Conservation (phyloP, 1,140 invertebrate species). For the Conus betulinus region DNA sequence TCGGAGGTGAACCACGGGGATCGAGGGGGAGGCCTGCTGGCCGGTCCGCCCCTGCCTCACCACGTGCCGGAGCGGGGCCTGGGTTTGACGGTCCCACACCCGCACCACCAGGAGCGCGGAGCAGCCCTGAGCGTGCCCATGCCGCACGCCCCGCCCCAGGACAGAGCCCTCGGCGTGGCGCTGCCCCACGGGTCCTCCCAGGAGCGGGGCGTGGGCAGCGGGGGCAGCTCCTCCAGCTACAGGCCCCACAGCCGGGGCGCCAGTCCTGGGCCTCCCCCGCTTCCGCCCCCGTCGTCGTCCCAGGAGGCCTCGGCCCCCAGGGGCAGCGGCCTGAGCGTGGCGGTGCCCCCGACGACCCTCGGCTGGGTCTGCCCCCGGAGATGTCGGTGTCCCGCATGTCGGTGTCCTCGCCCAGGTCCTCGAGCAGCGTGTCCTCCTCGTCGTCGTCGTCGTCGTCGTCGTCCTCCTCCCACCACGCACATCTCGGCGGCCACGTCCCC, state of each 20-base stretch:
- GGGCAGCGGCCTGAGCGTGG: background rate
- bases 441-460: background rate
- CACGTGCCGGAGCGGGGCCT: background rate
- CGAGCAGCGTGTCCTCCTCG: background rate
- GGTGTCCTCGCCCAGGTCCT: background rate
- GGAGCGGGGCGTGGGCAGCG: background rate
- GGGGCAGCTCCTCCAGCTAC: background rate
- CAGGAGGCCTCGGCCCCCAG: background rate
- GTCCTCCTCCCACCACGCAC: too few relatives aligned
- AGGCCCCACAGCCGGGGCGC: background rate
- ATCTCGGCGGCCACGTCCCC: background rate
- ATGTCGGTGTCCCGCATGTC: background rate
- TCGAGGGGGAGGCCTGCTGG: background rate
- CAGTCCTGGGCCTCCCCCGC: background rate
- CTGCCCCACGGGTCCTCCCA: background rate
- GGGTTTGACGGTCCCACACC: background rate
- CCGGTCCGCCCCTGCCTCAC: background rate
- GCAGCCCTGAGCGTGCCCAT: background rate
- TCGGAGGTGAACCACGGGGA: background rate
- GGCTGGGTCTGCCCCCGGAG: constrained; percentile 8
- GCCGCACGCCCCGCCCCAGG: background rate
- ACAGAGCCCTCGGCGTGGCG: background rate
- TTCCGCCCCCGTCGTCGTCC: background rate
- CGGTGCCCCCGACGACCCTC: background rate
- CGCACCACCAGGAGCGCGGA: background rate